These are phyloP conservation scores for Drosophila neonasuta DNA, from an alignment of 2,888 invertebrate genomes.

Conservation along the genomic window DNA sequence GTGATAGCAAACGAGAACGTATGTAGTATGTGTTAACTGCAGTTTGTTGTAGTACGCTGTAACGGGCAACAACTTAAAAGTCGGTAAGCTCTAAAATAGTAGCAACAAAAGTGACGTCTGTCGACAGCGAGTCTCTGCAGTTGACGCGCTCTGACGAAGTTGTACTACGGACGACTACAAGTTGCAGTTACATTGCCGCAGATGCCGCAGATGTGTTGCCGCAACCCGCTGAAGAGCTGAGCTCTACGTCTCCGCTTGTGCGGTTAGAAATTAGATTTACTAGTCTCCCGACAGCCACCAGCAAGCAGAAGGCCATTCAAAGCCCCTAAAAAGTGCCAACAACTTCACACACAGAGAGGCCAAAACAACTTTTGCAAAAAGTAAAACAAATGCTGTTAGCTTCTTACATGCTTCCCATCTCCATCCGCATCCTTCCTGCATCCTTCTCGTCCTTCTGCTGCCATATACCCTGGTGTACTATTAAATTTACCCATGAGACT, in stretches of 20 bases:
- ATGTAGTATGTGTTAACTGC: conserved; percentile 39
- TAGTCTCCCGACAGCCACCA: conserved; percentile 50
- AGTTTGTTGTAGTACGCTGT: conserved; percentile 20
- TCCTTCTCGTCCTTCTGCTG: background rate
- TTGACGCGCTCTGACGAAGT: conserved; percentile 66
- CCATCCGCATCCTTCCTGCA: background rate
- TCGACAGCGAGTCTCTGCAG: conserved; percentile 47
- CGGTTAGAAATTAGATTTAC: conserved; percentile 75
- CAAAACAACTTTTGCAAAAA: conserved; percentile 56
- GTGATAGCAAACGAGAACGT: conserved; percentile 4
- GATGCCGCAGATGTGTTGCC: conserved; percentile 23
- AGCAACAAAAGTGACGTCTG: conserved; percentile 53
- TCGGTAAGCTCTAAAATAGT: conserved; percentile 67
- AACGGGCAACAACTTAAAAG: conserved; percentile 66
- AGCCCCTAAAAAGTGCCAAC: conserved; percentile 58
- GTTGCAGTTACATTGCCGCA: conserved; percentile 61
- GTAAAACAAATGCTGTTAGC: conserved; percentile 66
- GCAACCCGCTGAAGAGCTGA: conserved; percentile 18
- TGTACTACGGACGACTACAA: conserved; percentile 29
- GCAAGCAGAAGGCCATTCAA: conserved; percentile 39
- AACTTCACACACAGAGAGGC: conserved; percentile 53
- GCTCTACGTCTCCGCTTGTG: conserved; percentile 31
- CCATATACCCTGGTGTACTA: conserved; percentile 52
- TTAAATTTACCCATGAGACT: conserved; percentile 63
- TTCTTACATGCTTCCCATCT: background rate